Percentiles rank a stretch among this genome's conserved stretches.
phyloP scores from a whole-genome alignment of 2,888 invertebrate species.

The Monoplex corrugatus region DNA sequence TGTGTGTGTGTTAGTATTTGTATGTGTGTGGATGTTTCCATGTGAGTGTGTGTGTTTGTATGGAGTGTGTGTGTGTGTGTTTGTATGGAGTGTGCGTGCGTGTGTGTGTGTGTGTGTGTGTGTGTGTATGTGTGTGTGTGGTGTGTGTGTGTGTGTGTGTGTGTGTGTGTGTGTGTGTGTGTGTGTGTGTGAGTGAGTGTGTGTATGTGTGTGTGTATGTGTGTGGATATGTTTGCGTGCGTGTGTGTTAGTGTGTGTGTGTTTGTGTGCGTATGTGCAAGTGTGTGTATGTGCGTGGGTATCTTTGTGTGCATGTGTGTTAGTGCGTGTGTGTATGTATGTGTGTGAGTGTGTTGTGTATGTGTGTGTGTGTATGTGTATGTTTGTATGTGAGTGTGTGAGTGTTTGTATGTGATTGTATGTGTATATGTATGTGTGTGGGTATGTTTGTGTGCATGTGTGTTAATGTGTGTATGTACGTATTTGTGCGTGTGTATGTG shows the following conservation, averaged over 20 bases:
- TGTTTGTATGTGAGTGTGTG: conserved; percentile 24
- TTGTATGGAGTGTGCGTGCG: background rate
- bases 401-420: background rate
- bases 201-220: conserved; percentile 1
- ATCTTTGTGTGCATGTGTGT: background rate
- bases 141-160: conserved; percentile 2
- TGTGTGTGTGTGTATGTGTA: conserved; percentile 3
- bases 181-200: conserved; percentile 13
- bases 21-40: conserved; percentile 8
- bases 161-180: conserved; percentile 30
- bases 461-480: conserved; percentile 17
- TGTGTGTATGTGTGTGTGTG: too few relatives aligned
- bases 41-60: conserved; percentile 5
- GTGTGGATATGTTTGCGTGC: background rate
- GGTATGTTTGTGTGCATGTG: background rate
- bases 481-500: conserved; percentile 4
- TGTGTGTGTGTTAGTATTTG: background rate
- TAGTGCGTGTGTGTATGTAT: too few relatives aligned
- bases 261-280: conserved; percentile 1
- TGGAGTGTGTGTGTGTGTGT: conserved; percentile 8
- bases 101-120: too few relatives aligned
- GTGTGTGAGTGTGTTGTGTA: too few relatives aligned
- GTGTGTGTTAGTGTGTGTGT: conserved; percentile 30
- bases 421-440: background rate
- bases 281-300: background rate